Evolutionary conservation across 2,113 vertebrate genomes (phyloP), one percentile per base, ranked within the genome.

Genomic region (Notarius lentiginosus): DNA sequence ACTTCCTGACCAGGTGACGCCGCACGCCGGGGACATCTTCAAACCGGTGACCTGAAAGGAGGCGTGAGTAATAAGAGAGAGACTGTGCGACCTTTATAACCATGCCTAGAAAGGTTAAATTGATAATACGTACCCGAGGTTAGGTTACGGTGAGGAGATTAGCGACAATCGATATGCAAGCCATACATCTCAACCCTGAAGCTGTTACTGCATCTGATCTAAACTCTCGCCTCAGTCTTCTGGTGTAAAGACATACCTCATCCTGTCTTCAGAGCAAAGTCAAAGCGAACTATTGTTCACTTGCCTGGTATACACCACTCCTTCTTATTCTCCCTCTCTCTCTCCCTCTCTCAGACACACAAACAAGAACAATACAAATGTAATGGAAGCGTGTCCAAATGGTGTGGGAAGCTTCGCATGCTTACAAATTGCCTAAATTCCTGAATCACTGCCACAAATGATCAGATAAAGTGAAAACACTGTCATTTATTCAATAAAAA

Each of bases 1-100:
- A 96, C 92, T 96, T 97, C 79, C 95, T 95, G 18, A 98, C 96
- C 86, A 97, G 93, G 92, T 98, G 97, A 76, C 96, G 93, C 1
- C 96, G 95, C 41, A 97, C 96, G 0, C 96, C 96, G 0, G 97
- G 96, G 30, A 98, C 96, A 0, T 97, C 96, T 86, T 97, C 97
- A 0, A 97, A 96, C 27, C 96, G 92, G 90, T 97, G 97, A 94
- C 97, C 97, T 98, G 91, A 0, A 9, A 84, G 47, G 41, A 41
- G 41, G 41, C 3, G 41, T 34, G 47, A 77, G 79, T 61, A 73
- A 63, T 10, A n/a, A 3, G 41, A 34, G 41, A 34, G 34, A 34
- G 51, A 10, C 27, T n/a, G 49, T 9, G 22, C 41, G 65, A 41
- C 18, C 41, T 41, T 4, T 41, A 79, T 34, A 34, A 47, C 15